Base-by-base conservation (phyloP, 1,140 invertebrate genomes). In the Drosophila arizonae region DNA sequence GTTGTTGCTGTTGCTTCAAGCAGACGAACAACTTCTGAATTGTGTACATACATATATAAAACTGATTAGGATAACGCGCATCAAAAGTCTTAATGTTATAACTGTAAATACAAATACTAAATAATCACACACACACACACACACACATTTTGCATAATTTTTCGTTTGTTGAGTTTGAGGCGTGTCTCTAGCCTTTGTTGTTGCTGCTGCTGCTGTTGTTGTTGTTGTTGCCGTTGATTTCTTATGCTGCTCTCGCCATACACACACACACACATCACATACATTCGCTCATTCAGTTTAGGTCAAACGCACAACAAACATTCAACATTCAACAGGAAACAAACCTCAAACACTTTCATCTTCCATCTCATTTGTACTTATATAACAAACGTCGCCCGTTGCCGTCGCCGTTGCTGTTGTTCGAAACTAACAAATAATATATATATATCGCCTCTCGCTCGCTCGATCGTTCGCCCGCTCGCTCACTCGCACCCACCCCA, bases 171-270 rank as follows among this genome's bases (percentile, higher is more conserved):
- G 36, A 39, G 6, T 52, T 52, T 52, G 26, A 30, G 10, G 15
- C 52, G 52, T 30, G 30, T 21, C 52, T 55, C n/a, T 70, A 30
- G 52, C 11, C 71, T 26, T 17, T 79, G 39, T 26, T 55, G 45
- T 15, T 45, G 39, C 15, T 26, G 24, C 10, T 26, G 52, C 15
- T 55, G 50, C 3, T 61, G 48, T 64, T 85, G 64, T 63, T 68
- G 66, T 63, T 77, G 73, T 62, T 77, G 74, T 70, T 70, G 79
- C 61, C 81, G 71, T 56, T 60, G 77, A 50, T 39, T 3, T 39
- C 11, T 39, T 39, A 11, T 76, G 79, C 43, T 62, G 79, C 72
- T 77, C 64, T 33, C 60, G 65, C 46, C 43, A 43, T 13, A 43
- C 43, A 46, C 43, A 46, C 43, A 46, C 9, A 15, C 52, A 21